A percentile compares a stretch with the other conserved stretches of the same genome.
Conservation (phyloP, 2,888 invertebrate genomes). For the Epicampocera succincta region DNA sequence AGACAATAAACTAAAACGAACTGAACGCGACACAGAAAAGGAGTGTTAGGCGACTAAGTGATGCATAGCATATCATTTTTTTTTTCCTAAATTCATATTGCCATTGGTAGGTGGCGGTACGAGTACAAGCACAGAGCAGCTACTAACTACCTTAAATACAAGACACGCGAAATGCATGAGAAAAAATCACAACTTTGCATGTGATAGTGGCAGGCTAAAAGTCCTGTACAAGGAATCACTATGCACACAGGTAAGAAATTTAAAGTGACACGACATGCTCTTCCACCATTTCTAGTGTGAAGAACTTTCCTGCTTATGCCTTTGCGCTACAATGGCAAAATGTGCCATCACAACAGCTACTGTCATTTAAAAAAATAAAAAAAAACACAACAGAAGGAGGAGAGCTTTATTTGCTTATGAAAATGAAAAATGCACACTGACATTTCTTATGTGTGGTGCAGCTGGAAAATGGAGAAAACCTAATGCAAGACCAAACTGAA, state of each 20-base stretch:
- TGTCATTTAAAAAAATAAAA: slow-evolving; percentile 9
- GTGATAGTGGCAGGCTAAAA: slow-evolving; percentile 31
- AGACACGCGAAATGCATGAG: slow-evolving; percentile 5
- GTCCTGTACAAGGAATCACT: neutral
- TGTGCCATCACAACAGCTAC: neutral
- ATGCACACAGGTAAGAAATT: slow-evolving; percentile 30
- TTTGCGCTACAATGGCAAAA: neutral
- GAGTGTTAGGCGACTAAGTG: slow-evolving; percentile 7
- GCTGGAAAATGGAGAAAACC: neutral
- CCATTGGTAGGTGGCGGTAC: slow-evolving; percentile 1
- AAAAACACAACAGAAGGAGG: slow-evolving; percentile 8
- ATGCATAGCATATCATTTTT: slow-evolving; percentile 11
- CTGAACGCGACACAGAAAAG: slow-evolving; percentile 11
- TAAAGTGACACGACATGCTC: slow-evolving; percentile 53
- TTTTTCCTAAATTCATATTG: slow-evolving; percentile 53
- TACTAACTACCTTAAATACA: neutral
- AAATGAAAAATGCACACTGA: slow-evolving; percentile 44
- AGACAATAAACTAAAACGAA: slow-evolving; percentile 18
- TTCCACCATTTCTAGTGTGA: neutral
- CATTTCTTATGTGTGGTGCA: slow-evolving; percentile 32
- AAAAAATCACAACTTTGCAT: slow-evolving; percentile 56
- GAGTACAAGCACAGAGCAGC: neutral
- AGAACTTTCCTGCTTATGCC: slow-evolving; percentile 1
- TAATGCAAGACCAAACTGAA: neutral
- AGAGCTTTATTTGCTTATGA: slow-evolving; percentile 40